Base-by-base conservation (phyloP, 2,888 invertebrate genomes). In the Zele albiditarsus region DNA sequence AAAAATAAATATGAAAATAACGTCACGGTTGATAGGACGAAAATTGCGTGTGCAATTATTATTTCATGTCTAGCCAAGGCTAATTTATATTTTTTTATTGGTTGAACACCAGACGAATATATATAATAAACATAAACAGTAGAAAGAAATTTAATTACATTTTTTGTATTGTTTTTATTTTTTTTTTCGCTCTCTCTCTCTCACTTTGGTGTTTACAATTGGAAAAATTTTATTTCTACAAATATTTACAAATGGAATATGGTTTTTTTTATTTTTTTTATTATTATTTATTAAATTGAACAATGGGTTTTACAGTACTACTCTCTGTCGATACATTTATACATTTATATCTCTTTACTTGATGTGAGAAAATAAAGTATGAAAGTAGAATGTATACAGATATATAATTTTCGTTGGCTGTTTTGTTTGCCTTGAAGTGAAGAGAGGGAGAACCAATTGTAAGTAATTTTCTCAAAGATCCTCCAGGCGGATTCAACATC, bases 401-500 rank as follows among this genome's bases (percentile, higher is more conserved):
- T 3, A n/a, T 49, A 49, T n/a, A 49, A 49, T 49, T 49, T 49
- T 49, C 49, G 49, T 49, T 49, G 12, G 49, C 49, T 49, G n/a
- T n/a, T 49, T 8, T 14, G 42, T 42, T 42, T 42, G 42, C 42
- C 42, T 42, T 2, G 42, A 42, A 3, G 2, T 14, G 8, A 60
- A 23, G 25, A 27, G 27, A 63, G 31, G 65, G 62, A 63, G 53
- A 72, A 65, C 66, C 65, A 63, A 66, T 72, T 65, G 66, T 57
- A 57, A 66, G 66, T 66, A 72, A 72, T 71, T 71, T 75, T 75
- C 71, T 71, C 71, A 71, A 58, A 71, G 75, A 71, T 67, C 68
- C 71, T 69, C 27, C 67, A 67, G 71, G 62, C 71, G 58, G 28
- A 46, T 49, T 71, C 67, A 14, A 65, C 31, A 49, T 58, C 60